These are phyloP conservation scores for Drosophila subquinaria DNA, from an alignment of 2,888 invertebrate species.

Conservation along the genomic window DNA sequence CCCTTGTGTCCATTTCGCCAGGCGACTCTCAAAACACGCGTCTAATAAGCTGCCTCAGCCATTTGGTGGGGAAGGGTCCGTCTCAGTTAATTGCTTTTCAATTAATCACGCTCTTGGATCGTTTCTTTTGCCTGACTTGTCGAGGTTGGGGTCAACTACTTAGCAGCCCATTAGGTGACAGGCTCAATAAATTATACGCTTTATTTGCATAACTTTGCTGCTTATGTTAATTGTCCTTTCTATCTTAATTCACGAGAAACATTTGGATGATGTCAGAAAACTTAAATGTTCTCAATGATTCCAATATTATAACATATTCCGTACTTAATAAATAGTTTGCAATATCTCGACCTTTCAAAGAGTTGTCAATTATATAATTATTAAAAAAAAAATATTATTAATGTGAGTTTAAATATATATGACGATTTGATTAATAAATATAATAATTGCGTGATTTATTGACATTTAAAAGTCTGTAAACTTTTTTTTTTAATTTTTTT, in stretches of 20 bases:
- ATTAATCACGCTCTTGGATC: conserved; percentile 54
- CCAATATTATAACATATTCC: too few relatives aligned
- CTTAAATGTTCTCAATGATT: neutral
- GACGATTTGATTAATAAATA: too few relatives aligned
- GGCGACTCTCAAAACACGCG: conserved; percentile 26
- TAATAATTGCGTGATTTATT: too few relatives aligned
- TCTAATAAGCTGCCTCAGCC: conserved; percentile 27
- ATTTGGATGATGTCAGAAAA: neutral
- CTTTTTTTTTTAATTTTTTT: too few relatives aligned
- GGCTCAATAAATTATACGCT: conserved; percentile 39
- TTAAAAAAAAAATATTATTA: too few relatives aligned
- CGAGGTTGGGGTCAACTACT: conserved; percentile 35
- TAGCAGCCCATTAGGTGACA: conserved; percentile 46
- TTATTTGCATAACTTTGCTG: conserved; percentile 42
- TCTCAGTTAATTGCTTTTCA: conserved; percentile 66
- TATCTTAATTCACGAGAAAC: neutral
- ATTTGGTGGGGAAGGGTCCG: neutral
- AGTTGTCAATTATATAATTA: too few relatives aligned
- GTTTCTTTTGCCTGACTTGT: neutral
- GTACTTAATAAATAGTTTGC: too few relatives aligned
- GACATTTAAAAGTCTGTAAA: too few relatives aligned
- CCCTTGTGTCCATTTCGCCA: conserved; percentile 45
- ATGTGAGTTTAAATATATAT: too few relatives aligned
- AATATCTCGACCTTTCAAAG: too few relatives aligned
- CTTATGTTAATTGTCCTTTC: neutral